A percentile compares a stretch with the other conserved stretches of the same genome.
These are phyloP conservation scores for Gila robusta DNA, from an alignment of 2,797 vertebrate species.

Conservation along the genomic window DNA sequence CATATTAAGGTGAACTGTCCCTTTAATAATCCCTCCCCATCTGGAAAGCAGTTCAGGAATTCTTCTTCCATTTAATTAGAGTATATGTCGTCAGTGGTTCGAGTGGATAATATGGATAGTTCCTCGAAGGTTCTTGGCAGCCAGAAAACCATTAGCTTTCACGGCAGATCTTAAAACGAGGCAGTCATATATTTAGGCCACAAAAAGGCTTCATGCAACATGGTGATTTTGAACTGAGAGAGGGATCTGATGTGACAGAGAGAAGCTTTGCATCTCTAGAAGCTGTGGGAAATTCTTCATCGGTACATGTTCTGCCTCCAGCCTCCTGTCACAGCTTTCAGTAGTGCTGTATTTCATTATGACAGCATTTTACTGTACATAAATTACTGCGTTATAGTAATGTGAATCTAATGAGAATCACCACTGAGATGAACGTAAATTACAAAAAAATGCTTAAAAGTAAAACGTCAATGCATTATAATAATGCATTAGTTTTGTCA, in stretches of 20 bases:
- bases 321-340: slow-evolving; percentile 1
- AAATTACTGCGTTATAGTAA: neutral
- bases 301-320: neutral
- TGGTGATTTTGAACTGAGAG: neutral
- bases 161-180: neutral
- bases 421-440: neutral
- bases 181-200: neutral
- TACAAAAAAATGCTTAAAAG: neutral
- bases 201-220: neutral
- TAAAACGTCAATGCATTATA: neutral
- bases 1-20: neutral
- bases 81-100: neutral
- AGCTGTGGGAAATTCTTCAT: neutral
- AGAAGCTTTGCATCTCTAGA: neutral
- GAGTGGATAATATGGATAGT: neutral
- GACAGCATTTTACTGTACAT: neutral
- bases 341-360: neutral
- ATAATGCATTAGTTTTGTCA: neutral
- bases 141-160: slow-evolving; percentile 5
- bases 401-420: neutral
- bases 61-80: slow-evolving; percentile 9
- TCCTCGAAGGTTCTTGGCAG: slow-evolving; percentile 32
- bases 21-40: neutral
- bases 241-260: neutral
- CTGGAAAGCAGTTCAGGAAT: slow-evolving; percentile 7